phyloP scores from a whole-genome alignment of 2,113 vertebrate species.

The Geothlypis trichas region DNA sequence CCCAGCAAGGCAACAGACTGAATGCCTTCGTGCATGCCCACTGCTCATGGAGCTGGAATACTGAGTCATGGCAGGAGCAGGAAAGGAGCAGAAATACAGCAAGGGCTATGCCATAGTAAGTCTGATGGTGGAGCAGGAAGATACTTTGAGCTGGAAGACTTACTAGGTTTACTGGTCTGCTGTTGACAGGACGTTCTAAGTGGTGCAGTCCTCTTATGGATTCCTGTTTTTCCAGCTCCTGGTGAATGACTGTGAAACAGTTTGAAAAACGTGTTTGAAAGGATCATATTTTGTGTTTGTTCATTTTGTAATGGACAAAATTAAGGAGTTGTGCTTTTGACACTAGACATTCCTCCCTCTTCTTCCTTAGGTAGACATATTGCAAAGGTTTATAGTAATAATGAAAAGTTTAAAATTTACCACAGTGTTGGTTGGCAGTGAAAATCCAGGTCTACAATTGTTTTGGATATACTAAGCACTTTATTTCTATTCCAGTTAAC shows the following conservation, averaged over 20 bases:
- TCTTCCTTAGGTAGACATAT: not conserved
- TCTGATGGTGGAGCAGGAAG: not conserved
- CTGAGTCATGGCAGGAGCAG: not conserved
- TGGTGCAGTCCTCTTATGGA: not conserved
- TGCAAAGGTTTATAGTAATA: not conserved
- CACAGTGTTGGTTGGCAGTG: not conserved
- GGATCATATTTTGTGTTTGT: not conserved
- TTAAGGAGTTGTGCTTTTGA: not conserved
- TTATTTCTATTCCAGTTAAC: slow-evolving; percentile 29
- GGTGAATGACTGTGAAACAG: not conserved
- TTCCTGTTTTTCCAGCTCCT: not conserved
- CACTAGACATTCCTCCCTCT: not conserved
- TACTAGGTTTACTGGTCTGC: not conserved
- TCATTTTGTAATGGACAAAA: not conserved
- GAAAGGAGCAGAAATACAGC: not conserved
- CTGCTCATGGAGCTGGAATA: not conserved
- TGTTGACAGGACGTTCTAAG: not conserved
- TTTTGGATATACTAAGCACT: slow-evolving; percentile 23
- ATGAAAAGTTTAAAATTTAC: not conserved
- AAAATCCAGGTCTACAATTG: not conserved
- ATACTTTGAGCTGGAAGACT: not conserved
- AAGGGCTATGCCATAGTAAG: not conserved
- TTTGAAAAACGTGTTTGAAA: not conserved
- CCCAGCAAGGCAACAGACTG: not conserved
- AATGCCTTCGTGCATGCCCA: not conserved